These are phyloP conservation scores for Lamproptera curius DNA, from an alignment of 2,888 invertebrate genomes.

Conservation along the genomic window DNA sequence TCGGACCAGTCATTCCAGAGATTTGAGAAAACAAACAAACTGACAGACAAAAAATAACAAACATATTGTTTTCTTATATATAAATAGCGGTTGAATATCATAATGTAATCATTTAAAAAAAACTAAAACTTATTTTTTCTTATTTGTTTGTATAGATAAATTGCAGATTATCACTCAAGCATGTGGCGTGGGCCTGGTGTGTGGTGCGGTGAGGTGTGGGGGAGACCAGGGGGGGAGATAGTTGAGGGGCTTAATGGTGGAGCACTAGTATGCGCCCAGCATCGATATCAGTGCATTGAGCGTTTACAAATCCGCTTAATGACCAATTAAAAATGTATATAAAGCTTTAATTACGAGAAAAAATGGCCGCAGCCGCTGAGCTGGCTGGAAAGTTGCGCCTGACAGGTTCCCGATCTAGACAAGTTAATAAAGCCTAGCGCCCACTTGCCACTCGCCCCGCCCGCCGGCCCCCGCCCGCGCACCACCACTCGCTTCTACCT, in stretches of 20 bases:
- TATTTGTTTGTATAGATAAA: no score
- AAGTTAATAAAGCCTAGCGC: slow-evolving; percentile 14
- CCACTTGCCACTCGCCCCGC: background rate
- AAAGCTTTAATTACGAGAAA: slow-evolving; percentile 12
- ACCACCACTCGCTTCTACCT: background rate
- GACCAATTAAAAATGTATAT: slow-evolving; percentile 19
- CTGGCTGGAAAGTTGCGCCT: slow-evolving; percentile 9
- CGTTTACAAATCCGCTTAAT: slow-evolving; percentile 18
- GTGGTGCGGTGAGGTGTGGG: no score
- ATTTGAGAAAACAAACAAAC: no score
- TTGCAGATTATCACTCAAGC: no score
- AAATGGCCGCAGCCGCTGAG: slow-evolving; percentile 9
- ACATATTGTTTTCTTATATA: no score
- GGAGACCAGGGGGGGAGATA: background rate
- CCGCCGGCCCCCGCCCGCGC: background rate
- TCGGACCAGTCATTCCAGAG: no score
- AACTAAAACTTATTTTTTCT: no score
- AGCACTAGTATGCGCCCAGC: slow-evolving; percentile 9
- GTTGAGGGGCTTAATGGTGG: background rate
- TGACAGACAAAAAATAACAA: no score
- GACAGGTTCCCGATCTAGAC: slow-evolving; percentile 9
- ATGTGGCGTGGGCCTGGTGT: no score
- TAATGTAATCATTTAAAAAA: no score
- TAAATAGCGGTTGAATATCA: no score
- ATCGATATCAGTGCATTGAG: slow-evolving; percentile 6